Base-by-base conservation (phyloP, 2,113 vertebrate species). In the Brachyhypopomus gauderio region DNA sequence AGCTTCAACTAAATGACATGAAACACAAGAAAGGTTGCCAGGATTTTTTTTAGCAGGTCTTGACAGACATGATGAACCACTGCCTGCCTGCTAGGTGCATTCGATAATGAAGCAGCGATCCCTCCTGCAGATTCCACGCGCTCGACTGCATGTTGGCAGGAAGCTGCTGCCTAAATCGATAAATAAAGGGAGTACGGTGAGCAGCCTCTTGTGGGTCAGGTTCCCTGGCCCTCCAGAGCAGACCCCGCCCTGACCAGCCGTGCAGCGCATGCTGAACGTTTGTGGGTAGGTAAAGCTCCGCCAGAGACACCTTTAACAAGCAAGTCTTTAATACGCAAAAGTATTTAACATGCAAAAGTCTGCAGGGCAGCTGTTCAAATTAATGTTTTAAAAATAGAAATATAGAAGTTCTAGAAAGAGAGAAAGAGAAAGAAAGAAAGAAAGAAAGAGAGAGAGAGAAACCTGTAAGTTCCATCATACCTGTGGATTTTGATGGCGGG, bases 401-500 rank as follows among this genome's bases (percentile, higher is more conserved):
- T 41, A 41, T 8, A 41, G 2, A 41, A 1, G 4, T 41, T 38
- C 38, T 38, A 38, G 45, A 48, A 11, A 48, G 4, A 48, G 3
- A 9, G 4, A 48, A 11, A 48, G 45, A 1, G 38, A 7, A 41
- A 41, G 38, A 41, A 7, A 73, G 62, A 27, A 22, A 64, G 25
- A 23, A 25, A 56, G 55, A 1, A 58, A 41, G 20, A 7, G 8
- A 16, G 4, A 38, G 48, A 11, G 9, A 25, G 16, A 70, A 69
- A 67, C 4, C 56, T 52, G 3, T 22, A 34, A 12, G 25, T 22
- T 41, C 5, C 2, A 25, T 20, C 58, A 72, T 93, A 96, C 95
- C 95, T 92, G 92, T 86, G 74, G 81, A 85, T 90, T 96, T 96
- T 71, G 84, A 88, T 78, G 95, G 95, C 83, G 94, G 94, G 4